phyloP scores from a whole-genome alignment of 2,113 vertebrate species.

The Quiscalus mexicanus region DNA sequence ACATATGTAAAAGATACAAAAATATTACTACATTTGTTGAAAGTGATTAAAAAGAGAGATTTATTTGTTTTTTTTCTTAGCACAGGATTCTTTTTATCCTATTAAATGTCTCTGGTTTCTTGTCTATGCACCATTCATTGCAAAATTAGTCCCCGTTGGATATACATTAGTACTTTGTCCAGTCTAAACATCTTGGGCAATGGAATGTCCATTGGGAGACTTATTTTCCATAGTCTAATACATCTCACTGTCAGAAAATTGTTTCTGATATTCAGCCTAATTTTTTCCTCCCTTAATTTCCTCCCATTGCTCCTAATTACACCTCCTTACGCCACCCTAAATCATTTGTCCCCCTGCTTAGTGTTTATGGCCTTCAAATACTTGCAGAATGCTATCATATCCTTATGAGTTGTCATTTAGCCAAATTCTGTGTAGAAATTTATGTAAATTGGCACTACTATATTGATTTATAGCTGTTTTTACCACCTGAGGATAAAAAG shows the following conservation, averaged over 20 bases:
- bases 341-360: constrained; percentile 10
- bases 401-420: neutral
- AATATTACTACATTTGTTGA: neutral
- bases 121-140: neutral
- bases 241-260: constrained; percentile 46
- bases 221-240: constrained; percentile 40
- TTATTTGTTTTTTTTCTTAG: neutral
- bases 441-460: constrained; percentile 8
- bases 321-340: constrained; percentile 19
- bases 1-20: neutral
- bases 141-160: constrained; percentile 8
- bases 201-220: constrained; percentile 22
- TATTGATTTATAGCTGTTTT: constrained; percentile 1
- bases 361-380: constrained; percentile 48
- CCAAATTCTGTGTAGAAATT: constrained; percentile 7
- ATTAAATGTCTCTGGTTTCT: constrained; percentile 17
- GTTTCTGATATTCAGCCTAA: constrained; percentile 41
- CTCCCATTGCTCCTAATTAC: constrained; percentile 49
- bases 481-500: neutral
- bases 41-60: neutral
- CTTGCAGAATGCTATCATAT: constrained; percentile 48
- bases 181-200: constrained; percentile 48
- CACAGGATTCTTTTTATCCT: neutral
- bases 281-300: constrained; percentile 43
- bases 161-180: constrained; percentile 3